Evolutionary conservation across 2,113 vertebrate species (phyloP), one percentile per base, ranked within the genome.

Genomic region (Gallinago jamesoni): DNA sequence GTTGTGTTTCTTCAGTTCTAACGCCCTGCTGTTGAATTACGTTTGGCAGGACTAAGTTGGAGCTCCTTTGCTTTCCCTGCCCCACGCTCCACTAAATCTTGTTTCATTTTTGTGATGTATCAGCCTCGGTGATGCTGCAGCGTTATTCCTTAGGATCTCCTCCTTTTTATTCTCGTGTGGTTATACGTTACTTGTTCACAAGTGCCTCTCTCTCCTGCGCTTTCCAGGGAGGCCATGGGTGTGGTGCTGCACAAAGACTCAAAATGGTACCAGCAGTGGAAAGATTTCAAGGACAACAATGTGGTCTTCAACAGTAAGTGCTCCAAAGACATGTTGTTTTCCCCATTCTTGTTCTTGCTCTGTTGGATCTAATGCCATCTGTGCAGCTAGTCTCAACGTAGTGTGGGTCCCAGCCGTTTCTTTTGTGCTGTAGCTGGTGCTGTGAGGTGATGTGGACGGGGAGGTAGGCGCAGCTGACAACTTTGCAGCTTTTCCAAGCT

Each of bases 181-280:
- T 7, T 69, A 1, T 11, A 4, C 41, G 55, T 35, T 18, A 0
- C 50, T 73, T 41, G 35, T 43, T 80, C 57, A 53, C 75, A 19
- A 85, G 43, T 48, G 57, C 30, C 24, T 4, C 0, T 25, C 3
- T 85, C 74, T 87, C 23, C 22, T 68, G 30, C 10, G 5, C 56
- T 92, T 82, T 62, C n/a, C 72, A 99, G 99, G 97, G 99, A 99
- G 73, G 99, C 99, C 10, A 97, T 98, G 98, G 99, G 99, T 3
- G 96, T 99, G 18, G 99, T 99, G 88, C 97, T 99, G 39, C 99
- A 99, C 95, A 99, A 99, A 85, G 99, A 99, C 97, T 99, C 99
- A 12, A 99, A 98, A 60, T 99, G 99, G 99, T 99, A 98, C 96
- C 99, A 99, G 94, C 99, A 99, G 96, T 99, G 99, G 99, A 99